Evolutionary conservation across 2,888 invertebrate genomes (phyloP).

Genomic region (Anthophora plumipes): DNA sequence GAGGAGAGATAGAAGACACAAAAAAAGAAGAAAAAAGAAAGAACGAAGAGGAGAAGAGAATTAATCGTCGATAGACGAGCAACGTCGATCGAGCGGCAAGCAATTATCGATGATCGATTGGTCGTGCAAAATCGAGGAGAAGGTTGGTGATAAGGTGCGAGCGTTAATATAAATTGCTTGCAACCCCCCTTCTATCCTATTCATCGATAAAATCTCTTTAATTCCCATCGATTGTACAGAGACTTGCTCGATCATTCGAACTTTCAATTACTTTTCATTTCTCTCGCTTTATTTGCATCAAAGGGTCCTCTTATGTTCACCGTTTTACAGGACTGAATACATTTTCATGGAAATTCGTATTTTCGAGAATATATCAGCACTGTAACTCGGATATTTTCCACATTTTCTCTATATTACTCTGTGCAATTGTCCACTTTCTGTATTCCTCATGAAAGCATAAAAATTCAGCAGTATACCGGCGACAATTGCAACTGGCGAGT

Average conservation of each 20-base stretch:
- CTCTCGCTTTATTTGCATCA: background rate
- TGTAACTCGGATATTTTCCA: too few species aligned
- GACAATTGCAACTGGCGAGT: background rate
- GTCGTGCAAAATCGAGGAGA: conserved; percentile 38
- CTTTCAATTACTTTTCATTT: background rate
- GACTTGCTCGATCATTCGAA: conserved; percentile 4
- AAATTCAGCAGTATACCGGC: too few species aligned
- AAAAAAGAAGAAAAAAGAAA: conserved; percentile 22
- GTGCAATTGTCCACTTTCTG: too few species aligned
- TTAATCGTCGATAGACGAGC: conserved; percentile 48
- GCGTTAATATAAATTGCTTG: conserved; percentile 38
- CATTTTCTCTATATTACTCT: too few species aligned
- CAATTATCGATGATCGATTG: conserved; percentile 62
- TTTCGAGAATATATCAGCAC: too few species aligned
- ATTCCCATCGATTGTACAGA: conserved; percentile 23
- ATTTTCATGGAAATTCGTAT: too few species aligned
- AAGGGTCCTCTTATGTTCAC: background rate
- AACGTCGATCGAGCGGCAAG: conserved; percentile 51
- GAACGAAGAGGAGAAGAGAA: conserved; percentile 27
- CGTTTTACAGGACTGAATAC: background rate
- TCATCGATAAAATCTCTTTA: conserved; percentile 25
- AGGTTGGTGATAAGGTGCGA: conserved; percentile 13
- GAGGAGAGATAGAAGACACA: background rate
- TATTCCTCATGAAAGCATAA: too few species aligned
- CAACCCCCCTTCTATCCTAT: background rate